Evolutionary conservation across 2,113 vertebrate species (phyloP).

Genomic region (Ciconia stormi): DNA sequence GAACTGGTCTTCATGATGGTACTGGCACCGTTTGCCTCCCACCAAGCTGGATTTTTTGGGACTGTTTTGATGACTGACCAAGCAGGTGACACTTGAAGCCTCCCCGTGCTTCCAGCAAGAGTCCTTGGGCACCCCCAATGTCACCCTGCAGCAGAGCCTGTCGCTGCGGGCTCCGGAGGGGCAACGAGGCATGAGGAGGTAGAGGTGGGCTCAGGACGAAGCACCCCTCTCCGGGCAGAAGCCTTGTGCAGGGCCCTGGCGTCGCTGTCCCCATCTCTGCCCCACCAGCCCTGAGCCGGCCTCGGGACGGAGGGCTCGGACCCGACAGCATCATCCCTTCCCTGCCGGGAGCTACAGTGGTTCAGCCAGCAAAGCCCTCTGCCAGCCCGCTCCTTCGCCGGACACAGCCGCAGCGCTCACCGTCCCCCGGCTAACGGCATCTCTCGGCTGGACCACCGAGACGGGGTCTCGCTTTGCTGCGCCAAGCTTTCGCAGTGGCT

Average conservation of each 20-base stretch:
- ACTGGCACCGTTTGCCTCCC: fast-evolving
- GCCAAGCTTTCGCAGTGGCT: not conserved
- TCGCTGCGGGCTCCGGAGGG: not conserved
- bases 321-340: not conserved
- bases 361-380: not conserved
- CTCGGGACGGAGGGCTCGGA: not conserved
- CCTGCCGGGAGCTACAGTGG: fast-evolving
- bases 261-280: not conserved
- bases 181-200: fast-evolving
- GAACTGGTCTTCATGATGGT: not conserved
- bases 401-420: fast-evolving
- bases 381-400: fast-evolving
- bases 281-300: not conserved
- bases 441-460: fast-evolving
- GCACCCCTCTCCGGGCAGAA: not conserved
- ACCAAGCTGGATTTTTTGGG: not conserved
- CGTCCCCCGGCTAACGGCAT: fast-evolving
- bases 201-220: not conserved
- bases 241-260: not conserved
- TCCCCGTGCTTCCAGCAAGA: not conserved
- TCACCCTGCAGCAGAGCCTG: not conserved
- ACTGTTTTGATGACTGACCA: not conserved
- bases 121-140: not conserved
- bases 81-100: not conserved
- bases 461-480: not conserved